These are phyloP conservation scores for Pterostichus madidus DNA, from an alignment of 2,888 invertebrate species.

Conservation along the genomic window DNA sequence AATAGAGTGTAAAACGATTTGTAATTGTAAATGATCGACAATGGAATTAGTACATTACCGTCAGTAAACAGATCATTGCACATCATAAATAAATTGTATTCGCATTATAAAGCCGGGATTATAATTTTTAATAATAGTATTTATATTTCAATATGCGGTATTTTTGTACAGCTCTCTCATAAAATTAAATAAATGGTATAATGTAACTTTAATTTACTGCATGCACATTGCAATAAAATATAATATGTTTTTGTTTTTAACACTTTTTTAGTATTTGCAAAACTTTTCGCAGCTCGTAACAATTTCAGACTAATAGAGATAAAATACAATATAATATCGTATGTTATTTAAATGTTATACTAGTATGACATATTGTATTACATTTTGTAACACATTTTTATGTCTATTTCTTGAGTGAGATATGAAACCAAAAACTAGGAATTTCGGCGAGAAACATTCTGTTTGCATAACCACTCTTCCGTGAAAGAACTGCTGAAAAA, in stretches of 20 bases:
- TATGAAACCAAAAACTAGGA: neutral
- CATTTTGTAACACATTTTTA: neutral
- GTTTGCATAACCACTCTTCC: slow-evolving; percentile 28
- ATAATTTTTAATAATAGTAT: slow-evolving; percentile 5
- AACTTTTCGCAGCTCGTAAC: too few relatives aligned
- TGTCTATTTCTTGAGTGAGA: neutral
- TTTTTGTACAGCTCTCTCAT: neutral
- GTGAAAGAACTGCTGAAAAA: slow-evolving; percentile 35
- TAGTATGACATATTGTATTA: too few relatives aligned
- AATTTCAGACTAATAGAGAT: too few relatives aligned
- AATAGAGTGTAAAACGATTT: slow-evolving; percentile 28
- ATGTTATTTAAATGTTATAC: too few relatives aligned
- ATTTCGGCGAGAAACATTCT: slow-evolving; percentile 1
- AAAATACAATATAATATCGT: too few relatives aligned
- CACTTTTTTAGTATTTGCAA: neutral
- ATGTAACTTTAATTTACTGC: neutral
- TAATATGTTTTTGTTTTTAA: slow-evolving; percentile 4
- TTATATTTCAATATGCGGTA: slow-evolving; percentile 16
- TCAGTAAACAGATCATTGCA: neutral
- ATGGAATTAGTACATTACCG: slow-evolving; percentile 12
- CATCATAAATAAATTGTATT: slow-evolving; percentile 11
- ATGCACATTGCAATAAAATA: neutral
- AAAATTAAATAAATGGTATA: neutral
- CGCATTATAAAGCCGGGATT: neutral
- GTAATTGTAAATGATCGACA: slow-evolving; percentile 38